Conservation (phyloP, 2,113 vertebrate genomes). For the pig (Sus scrofa) region T2T-Sscrofa CM000818.6:8125001-8125500, state of each 20-base stretch:
- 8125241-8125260: rapidly evolving
- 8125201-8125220: background rate
- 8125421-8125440: background rate
- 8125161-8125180: background rate
- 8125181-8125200: background rate
- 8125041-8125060: background rate
- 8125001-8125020: too few species aligned
- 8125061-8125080: background rate
- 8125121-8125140: background rate
- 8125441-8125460: background rate
- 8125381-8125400: background rate
- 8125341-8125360: background rate
- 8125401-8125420: background rate
- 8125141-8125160: background rate
- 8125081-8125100: background rate
- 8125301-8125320: background rate
- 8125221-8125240: background rate
- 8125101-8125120: background rate
- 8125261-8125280: background rate
- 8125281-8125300: background rate
- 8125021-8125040: background rate
- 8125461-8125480: background rate
- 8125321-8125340: background rate
- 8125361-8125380: background rate
- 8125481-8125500: background rate